Conservation (phyloP, 1,140 invertebrate genomes). For the Heterodera schachtii region DNA sequence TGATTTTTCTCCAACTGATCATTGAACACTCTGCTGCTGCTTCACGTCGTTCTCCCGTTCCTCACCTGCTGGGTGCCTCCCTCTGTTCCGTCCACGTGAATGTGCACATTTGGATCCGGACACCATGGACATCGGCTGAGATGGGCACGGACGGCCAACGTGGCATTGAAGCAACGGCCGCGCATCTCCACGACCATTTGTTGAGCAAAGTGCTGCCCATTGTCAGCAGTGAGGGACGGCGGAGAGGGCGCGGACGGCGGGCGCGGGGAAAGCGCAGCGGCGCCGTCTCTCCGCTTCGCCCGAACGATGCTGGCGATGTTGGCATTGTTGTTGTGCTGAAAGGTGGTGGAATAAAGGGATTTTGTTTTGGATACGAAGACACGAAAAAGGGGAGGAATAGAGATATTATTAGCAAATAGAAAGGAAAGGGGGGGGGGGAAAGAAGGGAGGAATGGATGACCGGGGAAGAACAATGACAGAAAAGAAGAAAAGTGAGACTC, state of each 20-base stretch:
- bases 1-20: too few species aligned
- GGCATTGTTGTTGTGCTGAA: not conserved
- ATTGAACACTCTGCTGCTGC: too few species aligned
- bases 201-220: slow-evolving; percentile 6
- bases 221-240: not conserved
- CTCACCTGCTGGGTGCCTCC: slow-evolving; percentile 30
- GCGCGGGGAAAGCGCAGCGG: too few species aligned
- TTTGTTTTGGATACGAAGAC: not conserved
- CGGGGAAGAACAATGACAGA: too few species aligned
- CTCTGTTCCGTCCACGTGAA: slow-evolving; percentile 30
- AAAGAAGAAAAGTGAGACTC: too few species aligned
- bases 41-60: not conserved
- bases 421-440: too few species aligned
- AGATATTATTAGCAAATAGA: not conserved
- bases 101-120: slow-evolving; percentile 42
- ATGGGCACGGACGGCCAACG: slow-evolving; percentile 35
- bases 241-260: too few species aligned
- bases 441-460: too few species aligned
- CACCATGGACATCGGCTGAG: slow-evolving; percentile 42
- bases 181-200: slow-evolving; percentile 34
- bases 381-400: too few species aligned
- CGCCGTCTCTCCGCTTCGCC: not conserved
- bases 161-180: slow-evolving; percentile 45
- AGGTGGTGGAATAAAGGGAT: not conserved
- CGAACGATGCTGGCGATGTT: not conserved